Base-by-base conservation (phyloP, 2,888 invertebrate genomes). In the Eupithecia centaureata region DNA sequence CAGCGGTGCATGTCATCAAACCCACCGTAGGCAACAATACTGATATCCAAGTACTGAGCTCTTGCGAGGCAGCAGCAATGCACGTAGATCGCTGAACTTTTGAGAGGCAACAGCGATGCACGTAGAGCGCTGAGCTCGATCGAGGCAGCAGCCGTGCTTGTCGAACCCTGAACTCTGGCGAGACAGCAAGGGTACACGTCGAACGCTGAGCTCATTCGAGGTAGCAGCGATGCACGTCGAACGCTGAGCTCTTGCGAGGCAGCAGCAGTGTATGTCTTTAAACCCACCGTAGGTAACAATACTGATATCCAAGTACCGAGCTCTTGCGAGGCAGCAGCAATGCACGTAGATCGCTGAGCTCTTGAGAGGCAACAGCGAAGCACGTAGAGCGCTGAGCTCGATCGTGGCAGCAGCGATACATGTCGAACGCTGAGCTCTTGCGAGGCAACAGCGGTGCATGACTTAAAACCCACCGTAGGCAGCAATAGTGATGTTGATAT, bases 231-330 rank as follows among this genome's bases (percentile, higher is more conserved):
- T 22, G 51, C 13, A 22, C 18, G 1, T 25, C 3, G 1, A 4
- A 35, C 60, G 27, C 15, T 22, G 59, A 58, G 59, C 62, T 54
- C 35, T 64, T 51, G 25, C 32, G 51, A 59, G 62, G 66, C 59
- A 56, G 18, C 5, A 33, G 22, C 51, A 22, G 42, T n/a, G 15
- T n/a, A 42, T 15, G 30, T 30, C 30, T 5, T 5, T 5, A 30
- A 30, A 30, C 33, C 3, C 33, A 42, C 7, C 42, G 1, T n/a
- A 35, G 13, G 15, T 15, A 35, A 8, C 25, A 35, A 5, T 15
- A 15, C 13, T 35, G 35, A 35, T 35, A 5, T 35, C 15, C 0
- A 1, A 30, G 13, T 1, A 8, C 54, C n/a, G 54, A 28, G 30
- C 8, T 54, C 54, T 54, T n/a, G n/a, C n/a, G 54, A 54, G 54